A percentile compares a stretch with the other conserved stretches of the same genome.
These are phyloP conservation scores for Sula dactylatra DNA, from an alignment of 2,113 vertebrate genomes.

Conservation along the genomic window DNA sequence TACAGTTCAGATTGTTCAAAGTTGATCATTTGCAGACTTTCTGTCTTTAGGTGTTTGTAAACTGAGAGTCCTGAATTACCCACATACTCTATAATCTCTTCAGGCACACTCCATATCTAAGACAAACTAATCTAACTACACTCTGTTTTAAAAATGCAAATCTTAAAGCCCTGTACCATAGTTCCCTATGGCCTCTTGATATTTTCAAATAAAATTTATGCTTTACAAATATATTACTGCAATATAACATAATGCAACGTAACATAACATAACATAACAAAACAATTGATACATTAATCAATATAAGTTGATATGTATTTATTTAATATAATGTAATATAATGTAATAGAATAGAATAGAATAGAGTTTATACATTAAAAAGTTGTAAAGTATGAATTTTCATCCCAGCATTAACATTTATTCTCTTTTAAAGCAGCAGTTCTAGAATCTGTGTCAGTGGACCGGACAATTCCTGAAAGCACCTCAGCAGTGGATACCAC, in stretches of 20 bases:
- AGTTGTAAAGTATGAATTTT: background rate
- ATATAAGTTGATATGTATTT: no score
- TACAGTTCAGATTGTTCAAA: background rate
- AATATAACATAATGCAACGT: background rate
- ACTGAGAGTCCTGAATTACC: background rate
- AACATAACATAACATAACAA: background rate
- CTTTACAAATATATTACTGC: background rate
- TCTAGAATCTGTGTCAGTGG: conserved; percentile 84
- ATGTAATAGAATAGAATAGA: background rate
- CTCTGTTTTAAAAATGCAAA: background rate
- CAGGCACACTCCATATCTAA: background rate
- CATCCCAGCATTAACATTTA: background rate
- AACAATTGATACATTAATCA: background rate
- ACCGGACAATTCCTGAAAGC: conserved; percentile 85
- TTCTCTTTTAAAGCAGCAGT: conserved; percentile 79
- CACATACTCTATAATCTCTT: background rate
- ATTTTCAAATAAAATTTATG: background rate
- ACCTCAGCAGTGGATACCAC: conserved; percentile 78
- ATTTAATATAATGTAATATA: background rate
- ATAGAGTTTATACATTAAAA: background rate
- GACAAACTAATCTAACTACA: background rate
- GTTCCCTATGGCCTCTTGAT: background rate
- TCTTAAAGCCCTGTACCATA: background rate
- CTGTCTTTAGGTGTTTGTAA: background rate
- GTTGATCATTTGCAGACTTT: background rate